Evolutionary conservation across 2,797 vertebrate genomes (phyloP), one percentile per base, ranked within the genome.

Genomic region (Sebastes baramenuke): DNA sequence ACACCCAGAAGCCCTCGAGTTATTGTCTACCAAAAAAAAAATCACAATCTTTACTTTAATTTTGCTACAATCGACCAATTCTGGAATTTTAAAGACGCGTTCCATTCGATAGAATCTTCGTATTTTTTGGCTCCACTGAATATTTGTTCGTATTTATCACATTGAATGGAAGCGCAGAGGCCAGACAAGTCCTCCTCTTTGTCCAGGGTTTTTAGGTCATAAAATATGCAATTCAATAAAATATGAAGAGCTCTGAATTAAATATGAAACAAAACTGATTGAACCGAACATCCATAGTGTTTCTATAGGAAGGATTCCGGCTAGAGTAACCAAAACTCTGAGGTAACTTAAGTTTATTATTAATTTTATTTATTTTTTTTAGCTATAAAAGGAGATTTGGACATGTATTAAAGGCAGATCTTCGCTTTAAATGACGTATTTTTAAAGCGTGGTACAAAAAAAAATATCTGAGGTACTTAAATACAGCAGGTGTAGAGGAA

Each of bases 151-250:
- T 87, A 74, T 88, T 91, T 88, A 85, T 86, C 87, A 75, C 83
- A 46, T 72, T 24, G 24, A 77, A 9, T 29, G 58, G 65, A 59
- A 24, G 77, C 82, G 54, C 69, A 13, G 16, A 18, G 74, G 61
- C 36, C 61, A 72, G 66, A 90, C 81, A 83, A 29, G 69, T 66
- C 5, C 55, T 42, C 1, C 82, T 87, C 87, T 90, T 91, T 92
- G 86, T 89, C 86, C 82, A 14, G 5, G 85, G 27, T 75, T 91
- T 90, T 81, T 5, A 34, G 69, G 6, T 87, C 86, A 92, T 93
- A 32, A 92, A 94, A 93, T 82, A 94, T 93, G 81, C 34, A 94
- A 56, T 71, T 56, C 22, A 69, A 91, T 94, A 85, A 94, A 94
- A 93, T 87, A 93, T 92, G 88, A 83, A 91, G 80, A 73, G 20